These are phyloP conservation scores for Pollicipes pollicipes DNA, from an alignment of 1,140 invertebrate genomes.

Conservation along the genomic window DNA sequence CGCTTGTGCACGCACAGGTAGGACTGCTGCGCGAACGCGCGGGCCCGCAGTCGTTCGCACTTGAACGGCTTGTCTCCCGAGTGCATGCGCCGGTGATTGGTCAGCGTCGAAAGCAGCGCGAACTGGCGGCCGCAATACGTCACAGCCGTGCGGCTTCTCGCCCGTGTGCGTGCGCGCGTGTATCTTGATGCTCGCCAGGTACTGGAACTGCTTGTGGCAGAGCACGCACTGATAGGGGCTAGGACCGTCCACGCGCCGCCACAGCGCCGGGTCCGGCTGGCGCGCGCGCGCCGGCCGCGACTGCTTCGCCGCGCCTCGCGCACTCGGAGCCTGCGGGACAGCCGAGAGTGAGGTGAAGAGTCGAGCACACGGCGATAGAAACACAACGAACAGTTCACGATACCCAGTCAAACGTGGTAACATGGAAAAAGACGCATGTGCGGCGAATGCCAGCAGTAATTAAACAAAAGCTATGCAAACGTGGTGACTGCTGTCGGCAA, in stretches of 20 bases:
- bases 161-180: slow-evolving; percentile 66
- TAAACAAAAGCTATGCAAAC: too few species aligned
- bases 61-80: slow-evolving; percentile 64
- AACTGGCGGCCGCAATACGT: slow-evolving; percentile 62
- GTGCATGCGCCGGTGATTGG: slow-evolving; percentile 54
- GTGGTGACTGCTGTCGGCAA: too few species aligned
- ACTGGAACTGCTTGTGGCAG: not conserved
- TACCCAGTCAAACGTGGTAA: too few species aligned
- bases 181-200: slow-evolving; percentile 41
- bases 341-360: too few species aligned
- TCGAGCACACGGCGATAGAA: too few species aligned
- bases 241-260: not conserved
- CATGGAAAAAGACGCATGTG: too few species aligned
- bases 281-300: too few species aligned
- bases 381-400: too few species aligned
- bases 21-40: slow-evolving; percentile 37
- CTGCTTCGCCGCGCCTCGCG: too few species aligned
- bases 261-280: not conserved
- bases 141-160: slow-evolving; percentile 68
- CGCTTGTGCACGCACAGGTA: not conserved
- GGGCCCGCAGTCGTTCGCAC: slow-evolving; percentile 60
- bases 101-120: slow-evolving; percentile 53
- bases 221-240: not conserved
- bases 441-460: too few species aligned
- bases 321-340: too few species aligned